Conservation (phyloP, 2,888 invertebrate genomes). For the Lepidochrysops patricia region DNA sequence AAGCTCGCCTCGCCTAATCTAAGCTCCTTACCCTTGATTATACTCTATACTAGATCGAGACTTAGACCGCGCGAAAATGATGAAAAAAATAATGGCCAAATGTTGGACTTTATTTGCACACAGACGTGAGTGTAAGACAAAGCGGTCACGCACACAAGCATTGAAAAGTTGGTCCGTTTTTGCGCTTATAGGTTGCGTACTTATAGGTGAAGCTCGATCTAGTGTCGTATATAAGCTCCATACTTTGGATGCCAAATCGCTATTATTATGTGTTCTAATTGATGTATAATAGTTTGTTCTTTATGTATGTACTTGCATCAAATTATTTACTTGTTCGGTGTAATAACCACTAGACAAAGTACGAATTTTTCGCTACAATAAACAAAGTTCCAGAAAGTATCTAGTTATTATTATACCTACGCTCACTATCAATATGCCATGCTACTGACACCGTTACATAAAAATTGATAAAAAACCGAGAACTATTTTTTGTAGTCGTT, state of each 20-base stretch:
- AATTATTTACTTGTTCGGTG: conserved; percentile 26
- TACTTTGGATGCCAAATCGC: conserved; percentile 67
- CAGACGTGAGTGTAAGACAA: no score
- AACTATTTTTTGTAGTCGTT: conserved; percentile 56
- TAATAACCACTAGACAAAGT: background rate
- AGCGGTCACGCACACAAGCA: no score
- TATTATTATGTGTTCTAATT: conserved; percentile 27
- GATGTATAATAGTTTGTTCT: conserved; percentile 48
- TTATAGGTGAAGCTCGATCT: no score
- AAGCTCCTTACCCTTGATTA: no score
- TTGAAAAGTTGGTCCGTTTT: no score
- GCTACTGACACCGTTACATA: conserved; percentile 47
- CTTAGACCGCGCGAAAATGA: no score
- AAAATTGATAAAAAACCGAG: conserved; percentile 41
- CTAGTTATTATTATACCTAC: background rate
- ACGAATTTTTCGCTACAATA: background rate
- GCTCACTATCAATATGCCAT: conserved; percentile 25
- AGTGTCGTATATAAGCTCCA: conserved; percentile 58
- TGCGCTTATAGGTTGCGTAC: no score
- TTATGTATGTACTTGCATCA: conserved; percentile 46
- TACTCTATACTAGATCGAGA: no score
- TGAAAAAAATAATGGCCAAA: no score
- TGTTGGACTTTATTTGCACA: no score
- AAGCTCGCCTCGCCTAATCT: conserved; percentile 43
- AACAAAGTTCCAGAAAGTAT: background rate